Conservation (phyloP, 1,140 invertebrate species). For the Temnothorax curvispinosus region DNA sequence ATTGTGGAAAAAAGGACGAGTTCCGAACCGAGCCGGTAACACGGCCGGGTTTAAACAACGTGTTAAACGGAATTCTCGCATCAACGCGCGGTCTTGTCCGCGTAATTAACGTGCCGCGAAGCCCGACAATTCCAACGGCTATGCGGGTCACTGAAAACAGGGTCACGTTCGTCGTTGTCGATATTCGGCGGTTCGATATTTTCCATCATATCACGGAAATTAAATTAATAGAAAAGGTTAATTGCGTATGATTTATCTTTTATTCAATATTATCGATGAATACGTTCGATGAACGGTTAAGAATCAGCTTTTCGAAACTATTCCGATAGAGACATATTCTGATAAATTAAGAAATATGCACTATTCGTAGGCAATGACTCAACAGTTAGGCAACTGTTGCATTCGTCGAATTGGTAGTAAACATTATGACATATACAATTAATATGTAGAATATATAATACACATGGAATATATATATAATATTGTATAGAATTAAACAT, state of each 20-base stretch:
- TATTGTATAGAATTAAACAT: neutral
- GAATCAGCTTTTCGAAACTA: neutral
- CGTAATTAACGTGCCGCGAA: slow-evolving; percentile 44
- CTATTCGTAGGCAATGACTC: neutral
- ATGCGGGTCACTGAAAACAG: neutral
- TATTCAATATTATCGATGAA: neutral
- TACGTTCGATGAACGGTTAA: neutral
- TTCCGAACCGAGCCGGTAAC: neutral
- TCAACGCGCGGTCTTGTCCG: slow-evolving; percentile 10
- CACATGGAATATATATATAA: too few relatives aligned
- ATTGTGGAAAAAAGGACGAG: neutral
- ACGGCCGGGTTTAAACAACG: neutral
- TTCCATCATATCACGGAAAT: neutral
- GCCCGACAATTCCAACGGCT: slow-evolving; percentile 27
- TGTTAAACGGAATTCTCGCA: slow-evolving; percentile 29
- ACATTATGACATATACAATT: too few relatives aligned
- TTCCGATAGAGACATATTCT: neutral
- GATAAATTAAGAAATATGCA: neutral
- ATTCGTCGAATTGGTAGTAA: neutral
- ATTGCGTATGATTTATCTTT: neutral
- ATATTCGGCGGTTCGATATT: neutral
- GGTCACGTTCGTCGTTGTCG: neutral
- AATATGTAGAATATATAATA: too few relatives aligned
- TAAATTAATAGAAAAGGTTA: neutral
- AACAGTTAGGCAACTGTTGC: neutral